Conservation (phyloP, 2,888 invertebrate species). For the Fabriciana adippe region DNA sequence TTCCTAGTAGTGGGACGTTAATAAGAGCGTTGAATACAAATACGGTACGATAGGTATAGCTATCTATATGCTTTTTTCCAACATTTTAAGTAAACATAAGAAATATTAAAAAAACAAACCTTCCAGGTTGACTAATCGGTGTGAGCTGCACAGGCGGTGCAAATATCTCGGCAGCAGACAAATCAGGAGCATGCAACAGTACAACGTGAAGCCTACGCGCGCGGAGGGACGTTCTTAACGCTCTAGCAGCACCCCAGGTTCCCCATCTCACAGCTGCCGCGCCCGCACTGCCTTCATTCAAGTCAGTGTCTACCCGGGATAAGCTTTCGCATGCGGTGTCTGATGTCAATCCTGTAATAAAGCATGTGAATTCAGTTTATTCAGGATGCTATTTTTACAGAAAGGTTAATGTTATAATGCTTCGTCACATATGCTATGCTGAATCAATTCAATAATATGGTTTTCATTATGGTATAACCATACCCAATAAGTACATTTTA, state of each 20-base stretch:
- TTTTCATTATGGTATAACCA: too few species aligned
- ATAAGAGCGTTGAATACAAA: too few species aligned
- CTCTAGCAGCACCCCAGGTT: slow-evolving; percentile 90
- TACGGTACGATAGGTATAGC: too few species aligned
- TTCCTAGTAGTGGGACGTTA: too few species aligned
- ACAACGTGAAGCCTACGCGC: slow-evolving; percentile 88
- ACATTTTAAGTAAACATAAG: background rate
- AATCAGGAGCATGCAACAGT: slow-evolving; percentile 87
- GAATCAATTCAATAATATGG: too few species aligned
- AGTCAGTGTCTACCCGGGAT: slow-evolving; percentile 57
- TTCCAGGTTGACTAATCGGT: slow-evolving; percentile 69
- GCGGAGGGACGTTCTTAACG: slow-evolving; percentile 86
- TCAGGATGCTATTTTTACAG: background rate
- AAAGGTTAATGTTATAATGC: too few species aligned
- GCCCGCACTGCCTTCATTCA: slow-evolving; percentile 63
- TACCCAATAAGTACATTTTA: too few species aligned
- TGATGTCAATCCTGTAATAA: slow-evolving; percentile 65
- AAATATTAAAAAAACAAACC: slow-evolving; percentile 48
- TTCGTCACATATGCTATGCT: too few species aligned
- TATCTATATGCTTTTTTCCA: background rate
- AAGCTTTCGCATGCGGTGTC: slow-evolving; percentile 74
- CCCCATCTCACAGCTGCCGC: slow-evolving; percentile 86
- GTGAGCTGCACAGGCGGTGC: slow-evolving; percentile 81
- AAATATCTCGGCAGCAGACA: slow-evolving; percentile 85
- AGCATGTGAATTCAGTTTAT: background rate